Percentiles rank a stretch among this genome's conserved stretches.
These are phyloP conservation scores for Scalopus aquaticus DNA, from an alignment of 2,113 vertebrate species.

Conservation along the genomic window DNA sequence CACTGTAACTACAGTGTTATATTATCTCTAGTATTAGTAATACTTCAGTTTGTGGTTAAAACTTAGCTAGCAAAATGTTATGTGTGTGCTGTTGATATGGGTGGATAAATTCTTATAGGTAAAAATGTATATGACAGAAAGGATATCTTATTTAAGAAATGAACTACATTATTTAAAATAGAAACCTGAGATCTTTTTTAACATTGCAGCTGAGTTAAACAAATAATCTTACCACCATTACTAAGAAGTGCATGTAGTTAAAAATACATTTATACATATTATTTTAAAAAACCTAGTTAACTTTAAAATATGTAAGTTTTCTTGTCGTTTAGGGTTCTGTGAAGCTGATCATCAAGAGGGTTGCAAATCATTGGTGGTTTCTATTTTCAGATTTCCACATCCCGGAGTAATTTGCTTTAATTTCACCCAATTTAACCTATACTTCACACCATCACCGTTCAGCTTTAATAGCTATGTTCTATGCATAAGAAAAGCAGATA, in stretches of 20 bases:
- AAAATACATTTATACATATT: constrained; percentile 88
- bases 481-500: constrained; percentile 93
- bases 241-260: constrained; percentile 84
- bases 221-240: constrained; percentile 84
- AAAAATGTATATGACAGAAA: constrained; percentile 61
- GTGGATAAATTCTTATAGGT: constrained; percentile 53
- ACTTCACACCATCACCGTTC: constrained; percentile 95
- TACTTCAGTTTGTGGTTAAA: constrained; percentile 60
- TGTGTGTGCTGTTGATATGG: background rate
- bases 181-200: constrained; percentile 75
- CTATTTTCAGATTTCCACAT: constrained; percentile 93
- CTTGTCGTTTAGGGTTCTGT: constrained; percentile 90
- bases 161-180: constrained; percentile 71
- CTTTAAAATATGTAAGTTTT: constrained; percentile 92
- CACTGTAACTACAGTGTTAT: constrained; percentile 36
- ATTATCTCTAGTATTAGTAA: constrained; percentile 31
- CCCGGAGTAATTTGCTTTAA: constrained; percentile 98
- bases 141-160: constrained; percentile 68
- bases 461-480: constrained; percentile 93
- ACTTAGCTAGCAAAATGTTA: constrained; percentile 7
- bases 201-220: constrained; percentile 80
- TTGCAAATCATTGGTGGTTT: constrained; percentile 93
- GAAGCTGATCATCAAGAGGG: constrained; percentile 93
- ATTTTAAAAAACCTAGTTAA: constrained; percentile 89
- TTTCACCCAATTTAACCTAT: constrained; percentile 98